phyloP scores from a whole-genome alignment of 2,797 vertebrate species.

The Aythya fuligula region DNA sequence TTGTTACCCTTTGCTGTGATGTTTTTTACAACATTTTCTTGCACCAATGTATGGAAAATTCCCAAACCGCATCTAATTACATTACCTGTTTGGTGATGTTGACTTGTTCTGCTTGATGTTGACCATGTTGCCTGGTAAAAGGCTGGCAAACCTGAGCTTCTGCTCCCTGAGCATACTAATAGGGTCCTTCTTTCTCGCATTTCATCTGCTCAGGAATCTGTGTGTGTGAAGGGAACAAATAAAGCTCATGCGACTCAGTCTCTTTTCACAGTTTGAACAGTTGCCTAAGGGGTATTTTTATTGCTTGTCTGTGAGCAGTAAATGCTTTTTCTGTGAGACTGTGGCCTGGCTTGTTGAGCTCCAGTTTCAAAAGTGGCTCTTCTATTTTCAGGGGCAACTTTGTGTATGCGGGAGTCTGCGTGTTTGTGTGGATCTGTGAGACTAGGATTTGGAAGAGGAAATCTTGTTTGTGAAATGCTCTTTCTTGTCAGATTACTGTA shows the following conservation, averaged over 20 bases:
- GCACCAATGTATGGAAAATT: neutral
- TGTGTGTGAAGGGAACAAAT: neutral
- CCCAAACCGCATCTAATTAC: neutral
- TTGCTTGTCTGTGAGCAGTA: neutral
- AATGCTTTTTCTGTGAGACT: neutral
- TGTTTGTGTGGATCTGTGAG: neutral
- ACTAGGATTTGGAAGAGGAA: neutral
- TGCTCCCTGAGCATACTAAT: neutral
- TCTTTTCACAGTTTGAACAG: neutral
- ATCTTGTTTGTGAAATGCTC: neutral
- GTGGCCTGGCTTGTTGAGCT: neutral
- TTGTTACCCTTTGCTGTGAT: rapidly evolving
- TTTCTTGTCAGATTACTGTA: neutral
- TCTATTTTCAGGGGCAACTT: neutral
- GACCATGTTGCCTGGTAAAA: neutral
- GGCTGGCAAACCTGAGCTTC: neutral
- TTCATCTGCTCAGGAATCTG: neutral
- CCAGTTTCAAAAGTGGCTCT: neutral
- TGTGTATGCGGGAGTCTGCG: neutral
- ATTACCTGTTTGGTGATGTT: neutral
- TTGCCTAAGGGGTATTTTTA: neutral
- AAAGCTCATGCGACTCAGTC: neutral
- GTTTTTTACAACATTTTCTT: neutral
- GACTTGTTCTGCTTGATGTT: neutral
- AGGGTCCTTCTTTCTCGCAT: neutral